Percentiles rank a stretch among this genome's conserved stretches.
phyloP scores from a whole-genome alignment of 1,140 invertebrate species.

The Drosophila murphyi region DNA sequence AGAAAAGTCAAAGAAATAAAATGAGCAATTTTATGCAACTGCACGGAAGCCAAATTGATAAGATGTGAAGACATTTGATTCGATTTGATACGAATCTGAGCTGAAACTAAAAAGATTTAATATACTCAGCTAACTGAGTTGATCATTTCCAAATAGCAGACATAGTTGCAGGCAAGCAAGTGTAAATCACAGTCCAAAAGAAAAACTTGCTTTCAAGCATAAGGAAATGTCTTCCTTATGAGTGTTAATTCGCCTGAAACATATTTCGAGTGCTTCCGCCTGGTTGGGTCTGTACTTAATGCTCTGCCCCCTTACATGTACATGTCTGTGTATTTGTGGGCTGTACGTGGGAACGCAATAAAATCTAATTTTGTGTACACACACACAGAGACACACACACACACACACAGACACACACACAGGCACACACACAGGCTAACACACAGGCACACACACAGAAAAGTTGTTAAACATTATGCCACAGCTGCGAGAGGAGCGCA shows the following conservation, averaged over 20 bases:
- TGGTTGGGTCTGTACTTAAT: slow-evolving; percentile 8
- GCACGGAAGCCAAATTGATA: too few species aligned
- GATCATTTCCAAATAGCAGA: too few species aligned
- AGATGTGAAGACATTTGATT: too few species aligned
- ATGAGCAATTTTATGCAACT: too few species aligned
- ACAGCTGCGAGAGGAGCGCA: slow-evolving; percentile 9
- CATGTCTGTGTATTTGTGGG: slow-evolving; percentile 35
- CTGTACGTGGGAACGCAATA: slow-evolving; percentile 65
- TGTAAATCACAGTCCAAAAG: background rate
- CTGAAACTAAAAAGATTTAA: too few species aligned
- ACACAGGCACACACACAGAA: slow-evolving; percentile 27
- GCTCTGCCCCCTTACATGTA: background rate
- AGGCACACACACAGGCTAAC: slow-evolving; percentile 11
- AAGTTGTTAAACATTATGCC: slow-evolving; percentile 38
- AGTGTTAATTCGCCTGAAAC: background rate
- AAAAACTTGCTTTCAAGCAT: background rate
- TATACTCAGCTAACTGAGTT: too few species aligned
- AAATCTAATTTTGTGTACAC: slow-evolving; percentile 74
- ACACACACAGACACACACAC: slow-evolving; percentile 29
- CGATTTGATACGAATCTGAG: too few species aligned
- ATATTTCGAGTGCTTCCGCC: background rate
- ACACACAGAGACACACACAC: slow-evolving; percentile 17
- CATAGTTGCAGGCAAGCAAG: too few species aligned
- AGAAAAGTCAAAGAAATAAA: too few species aligned
- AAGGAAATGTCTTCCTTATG: background rate